A percentile compares a stretch with the other conserved stretches of the same genome.
Evolutionary conservation across 2,113 vertebrate species (phyloP).

Genomic region (Anhinga anhinga): DNA sequence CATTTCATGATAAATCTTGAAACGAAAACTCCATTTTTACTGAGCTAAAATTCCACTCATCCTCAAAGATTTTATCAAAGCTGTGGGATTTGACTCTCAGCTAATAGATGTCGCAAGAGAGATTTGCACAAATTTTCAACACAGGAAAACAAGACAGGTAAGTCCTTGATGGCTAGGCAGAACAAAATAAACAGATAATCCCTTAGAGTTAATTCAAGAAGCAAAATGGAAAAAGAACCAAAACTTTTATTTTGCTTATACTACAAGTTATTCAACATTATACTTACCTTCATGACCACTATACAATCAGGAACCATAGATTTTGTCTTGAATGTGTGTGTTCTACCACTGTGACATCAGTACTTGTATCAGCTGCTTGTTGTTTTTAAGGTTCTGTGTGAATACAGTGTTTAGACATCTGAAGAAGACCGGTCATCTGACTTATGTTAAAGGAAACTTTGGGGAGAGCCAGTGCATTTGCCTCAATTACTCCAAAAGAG

Average conservation of each 20-base stretch:
- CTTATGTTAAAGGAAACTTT: not conserved
- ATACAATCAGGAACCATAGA: not conserved
- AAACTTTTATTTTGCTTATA: not conserved
- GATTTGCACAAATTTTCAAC: not conserved
- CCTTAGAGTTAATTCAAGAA: not conserved
- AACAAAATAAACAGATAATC: not conserved
- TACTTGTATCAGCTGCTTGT: not conserved
- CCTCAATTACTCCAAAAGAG: not conserved
- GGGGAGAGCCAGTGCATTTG: not conserved
- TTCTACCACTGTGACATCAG: not conserved
- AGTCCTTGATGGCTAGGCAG: not conserved
- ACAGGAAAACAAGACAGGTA: not conserved
- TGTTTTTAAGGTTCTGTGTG: not conserved
- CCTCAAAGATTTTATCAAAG: not conserved
- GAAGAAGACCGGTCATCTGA: accelerated
- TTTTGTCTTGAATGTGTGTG: not conserved
- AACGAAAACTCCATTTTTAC: not conserved
- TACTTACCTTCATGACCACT: not conserved
- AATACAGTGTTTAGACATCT: not conserved
- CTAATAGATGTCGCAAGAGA: not conserved
- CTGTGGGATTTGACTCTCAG: not conserved
- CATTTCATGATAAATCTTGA: not conserved
- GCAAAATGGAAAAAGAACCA: not conserved
- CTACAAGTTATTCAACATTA: not conserved
- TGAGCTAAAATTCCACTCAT: not conserved